Evolutionary conservation across 2,888 invertebrate genomes (phyloP), one percentile per base, ranked within the genome.

Genomic region (Andrena praecox): DNA sequence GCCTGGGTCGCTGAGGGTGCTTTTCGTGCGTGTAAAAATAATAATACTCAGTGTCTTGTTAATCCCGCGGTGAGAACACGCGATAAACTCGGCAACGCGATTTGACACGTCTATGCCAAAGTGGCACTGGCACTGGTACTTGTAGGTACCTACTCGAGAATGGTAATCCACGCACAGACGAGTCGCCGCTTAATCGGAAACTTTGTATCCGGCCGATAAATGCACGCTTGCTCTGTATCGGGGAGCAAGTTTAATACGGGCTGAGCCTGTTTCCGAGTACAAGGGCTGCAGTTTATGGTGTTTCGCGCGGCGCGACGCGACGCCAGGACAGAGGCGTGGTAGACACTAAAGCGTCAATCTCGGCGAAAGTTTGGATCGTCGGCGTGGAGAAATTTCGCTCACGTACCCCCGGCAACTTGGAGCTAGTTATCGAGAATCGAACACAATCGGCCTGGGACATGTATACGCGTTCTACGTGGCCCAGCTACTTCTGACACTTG

Each of bases 371-470:
- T 87, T 87, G 48, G 72, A 60, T 66, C 76, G 80, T 69, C 76
- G 77, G 42, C 76, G 63, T 76, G 66, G 80, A 60, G 83, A 83
- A 83, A 87, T 87, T 85, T 87, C 87, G 72, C 81, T 85, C 87
- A 78, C 87, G 85, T 87, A 77, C 75, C 70, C 64, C 10, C 3
- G 52, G 63, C 70, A 75, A 87, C 73, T 85, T 87, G 48, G 59
- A 73, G 72, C 72, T 62, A 76, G 87, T 84, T 85, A 87, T 87
- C 74, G 87, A 77, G 73, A 84, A 87, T 87, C 87, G 87, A 87
- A 85, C 79, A 83, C 80, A 82, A 82, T 85, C 81, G 83, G 67
- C 73, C 74, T 42, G 66, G 62, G 64, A 73, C 78, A 73, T 74
- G 72, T 74, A 64, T 68, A 52, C 56, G 77, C 48, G 69, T 62